Evolutionary conservation across 2,113 vertebrate species (phyloP).

Genomic region (Calyptommatus sinebrachiatus): DNA sequence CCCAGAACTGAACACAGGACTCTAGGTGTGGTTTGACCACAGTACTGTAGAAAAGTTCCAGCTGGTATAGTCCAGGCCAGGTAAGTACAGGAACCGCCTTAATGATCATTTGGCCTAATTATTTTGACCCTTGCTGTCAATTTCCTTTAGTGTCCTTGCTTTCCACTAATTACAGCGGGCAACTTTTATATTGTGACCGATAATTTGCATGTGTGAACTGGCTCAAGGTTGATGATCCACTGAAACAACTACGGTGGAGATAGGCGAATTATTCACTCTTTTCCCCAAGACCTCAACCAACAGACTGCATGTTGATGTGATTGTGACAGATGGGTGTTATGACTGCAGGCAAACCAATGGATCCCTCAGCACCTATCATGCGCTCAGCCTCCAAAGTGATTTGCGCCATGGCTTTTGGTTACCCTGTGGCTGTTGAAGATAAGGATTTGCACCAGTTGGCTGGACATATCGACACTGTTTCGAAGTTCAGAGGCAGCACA

Average conservation of each 20-base stretch:
- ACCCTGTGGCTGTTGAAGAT: conserved; percentile 18
- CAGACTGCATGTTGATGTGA: no score
- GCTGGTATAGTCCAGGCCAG: no score
- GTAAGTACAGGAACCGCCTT: no score
- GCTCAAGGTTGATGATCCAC: not conserved
- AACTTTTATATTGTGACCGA: no score
- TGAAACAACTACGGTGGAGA: not conserved
- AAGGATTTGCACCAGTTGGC: conserved; percentile 38
- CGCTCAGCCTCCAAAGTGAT: conserved; percentile 38
- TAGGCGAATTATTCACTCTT: not conserved
- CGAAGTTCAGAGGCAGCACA: conserved; percentile 2
- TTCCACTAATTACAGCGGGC: no score
- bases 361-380: conserved; percentile 31
- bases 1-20: no score
- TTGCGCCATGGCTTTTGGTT: conserved; percentile 33
- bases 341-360: conserved; percentile 35
- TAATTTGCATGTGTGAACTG: no score
- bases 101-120: no score
- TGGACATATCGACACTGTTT: conserved; percentile 5
- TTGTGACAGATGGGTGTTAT: not conserved
- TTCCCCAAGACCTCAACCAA: not conserved
- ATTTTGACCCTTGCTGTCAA: no score
- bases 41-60: no score
- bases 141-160: no score
- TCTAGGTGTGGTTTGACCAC: no score